Conservation (phyloP, 2,888 invertebrate genomes). For the Leucophenga montana region DNA sequence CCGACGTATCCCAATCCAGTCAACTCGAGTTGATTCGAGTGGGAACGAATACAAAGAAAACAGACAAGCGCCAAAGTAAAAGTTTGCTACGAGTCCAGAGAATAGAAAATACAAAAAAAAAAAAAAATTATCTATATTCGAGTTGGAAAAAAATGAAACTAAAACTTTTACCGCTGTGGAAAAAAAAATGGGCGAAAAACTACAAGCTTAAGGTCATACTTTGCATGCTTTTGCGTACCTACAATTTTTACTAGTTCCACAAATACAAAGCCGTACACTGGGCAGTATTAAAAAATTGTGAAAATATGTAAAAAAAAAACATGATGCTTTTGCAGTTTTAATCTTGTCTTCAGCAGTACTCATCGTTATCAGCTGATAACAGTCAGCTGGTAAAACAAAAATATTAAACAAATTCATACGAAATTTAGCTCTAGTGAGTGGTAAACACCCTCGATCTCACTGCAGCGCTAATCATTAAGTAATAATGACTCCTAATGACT, state of each 20-base stretch:
- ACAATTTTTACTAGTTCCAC: not conserved
- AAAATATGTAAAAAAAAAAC: not conserved
- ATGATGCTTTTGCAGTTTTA: not conserved
- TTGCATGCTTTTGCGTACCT: slow-evolving; percentile 17
- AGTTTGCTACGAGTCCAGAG: not conserved
- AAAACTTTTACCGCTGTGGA: not conserved
- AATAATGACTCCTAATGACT: too few species aligned
- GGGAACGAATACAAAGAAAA: not conserved
- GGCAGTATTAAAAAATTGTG: not conserved
- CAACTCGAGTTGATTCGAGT: not conserved
- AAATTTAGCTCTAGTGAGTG: too few species aligned
- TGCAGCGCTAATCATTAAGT: too few species aligned
- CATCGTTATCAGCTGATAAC: too few species aligned
- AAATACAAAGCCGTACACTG: not conserved
- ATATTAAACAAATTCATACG: too few species aligned
- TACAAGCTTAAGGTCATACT: slow-evolving; percentile 27
- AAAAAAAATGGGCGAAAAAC: not conserved
- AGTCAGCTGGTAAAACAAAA: too few species aligned
- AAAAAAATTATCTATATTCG: not conserved
- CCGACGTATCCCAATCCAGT: not conserved
- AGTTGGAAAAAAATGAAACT: not conserved
- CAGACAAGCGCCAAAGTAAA: not conserved
- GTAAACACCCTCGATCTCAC: too few species aligned
- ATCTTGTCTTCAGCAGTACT: too few species aligned
- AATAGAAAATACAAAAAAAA: slow-evolving; percentile 1